Conservation (phyloP, 2,888 invertebrate genomes). For the Meganola albula region DNA sequence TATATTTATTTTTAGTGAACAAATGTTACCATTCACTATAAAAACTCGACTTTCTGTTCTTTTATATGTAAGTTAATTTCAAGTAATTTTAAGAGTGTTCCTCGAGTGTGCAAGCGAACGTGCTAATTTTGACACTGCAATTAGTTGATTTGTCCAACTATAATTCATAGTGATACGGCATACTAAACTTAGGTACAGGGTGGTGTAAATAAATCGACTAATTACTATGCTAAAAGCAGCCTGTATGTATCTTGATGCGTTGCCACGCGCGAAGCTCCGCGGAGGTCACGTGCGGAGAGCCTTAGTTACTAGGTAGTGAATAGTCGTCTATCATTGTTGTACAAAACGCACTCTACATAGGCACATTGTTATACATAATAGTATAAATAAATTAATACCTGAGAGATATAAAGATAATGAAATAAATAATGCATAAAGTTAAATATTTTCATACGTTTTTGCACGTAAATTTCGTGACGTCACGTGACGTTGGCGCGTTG, state of each 20-base stretch:
- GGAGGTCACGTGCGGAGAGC: constrained; percentile 28
- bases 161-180: not conserved
- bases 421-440: constrained; percentile 69
- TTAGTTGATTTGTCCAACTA: constrained; percentile 19
- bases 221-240: constrained; percentile 20
- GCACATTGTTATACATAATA: constrained; percentile 72
- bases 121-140: constrained; percentile 11
- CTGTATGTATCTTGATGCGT: constrained; percentile 27
- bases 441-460: constrained; percentile 77
- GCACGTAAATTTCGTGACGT: constrained; percentile 64
- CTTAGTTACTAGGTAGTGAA: constrained; percentile 51
- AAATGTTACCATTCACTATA: constrained; percentile 74
- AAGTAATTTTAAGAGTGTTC: constrained; percentile 44
- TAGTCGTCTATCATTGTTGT: constrained; percentile 67
- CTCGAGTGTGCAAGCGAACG: constrained; percentile 19
- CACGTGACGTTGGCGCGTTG: constrained; percentile 47
- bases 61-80: constrained; percentile 59
- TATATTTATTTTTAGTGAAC: constrained; percentile 64
- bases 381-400: constrained; percentile 60
- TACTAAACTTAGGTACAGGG: constrained; percentile 17
- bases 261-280: constrained; percentile 25
- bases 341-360: constrained; percentile 71
- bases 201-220: constrained; percentile 16
- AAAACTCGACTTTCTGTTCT: constrained; percentile 58
- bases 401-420: constrained; percentile 62